Percentiles rank a stretch among this genome's conserved stretches.
These are phyloP conservation scores for Galerucella nymphaeae DNA, from an alignment of 2,888 invertebrate species.

Conservation along the genomic window DNA sequence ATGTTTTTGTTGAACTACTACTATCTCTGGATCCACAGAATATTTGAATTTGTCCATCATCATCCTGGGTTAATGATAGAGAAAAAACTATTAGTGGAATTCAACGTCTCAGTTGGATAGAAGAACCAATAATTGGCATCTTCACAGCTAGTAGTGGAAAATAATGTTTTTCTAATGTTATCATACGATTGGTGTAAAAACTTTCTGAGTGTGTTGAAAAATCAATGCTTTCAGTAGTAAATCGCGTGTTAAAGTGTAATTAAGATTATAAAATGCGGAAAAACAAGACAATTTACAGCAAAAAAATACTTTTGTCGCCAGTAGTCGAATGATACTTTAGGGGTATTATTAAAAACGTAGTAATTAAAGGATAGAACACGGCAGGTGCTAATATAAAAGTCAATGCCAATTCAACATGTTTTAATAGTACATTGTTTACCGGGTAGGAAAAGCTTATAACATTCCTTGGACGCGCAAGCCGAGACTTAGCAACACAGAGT, in stretches of 20 bases:
- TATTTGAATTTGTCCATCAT: too few species aligned
- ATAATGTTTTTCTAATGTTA: not conserved
- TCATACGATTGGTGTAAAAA: not conserved
- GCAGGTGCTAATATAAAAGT: not conserved
- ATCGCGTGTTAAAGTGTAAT: constrained; percentile 18
- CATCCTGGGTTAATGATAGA: too few species aligned
- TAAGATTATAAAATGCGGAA: constrained; percentile 21
- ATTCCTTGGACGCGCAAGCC: too few species aligned
- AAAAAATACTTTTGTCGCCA: constrained; percentile 25
- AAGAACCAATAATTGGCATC: too few species aligned
- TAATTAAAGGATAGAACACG: not conserved
- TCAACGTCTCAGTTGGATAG: too few species aligned
- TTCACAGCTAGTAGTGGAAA: too few species aligned
- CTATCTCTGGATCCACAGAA: too few species aligned
- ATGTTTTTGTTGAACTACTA: too few species aligned
- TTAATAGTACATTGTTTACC: too few species aligned
- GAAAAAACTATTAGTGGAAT: too few species aligned
- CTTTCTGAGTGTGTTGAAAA: not conserved
- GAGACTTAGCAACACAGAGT: too few species aligned
- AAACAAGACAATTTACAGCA: constrained; percentile 31
- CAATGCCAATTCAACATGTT: not conserved
- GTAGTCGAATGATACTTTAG: constrained; percentile 9
- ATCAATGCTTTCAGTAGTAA: constrained; percentile 1
- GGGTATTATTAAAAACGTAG: not conserved
- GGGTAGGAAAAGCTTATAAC: too few species aligned